phyloP scores from a whole-genome alignment of 2,797 vertebrate genomes.

The Melanogrammus aeglefinus region DNA sequence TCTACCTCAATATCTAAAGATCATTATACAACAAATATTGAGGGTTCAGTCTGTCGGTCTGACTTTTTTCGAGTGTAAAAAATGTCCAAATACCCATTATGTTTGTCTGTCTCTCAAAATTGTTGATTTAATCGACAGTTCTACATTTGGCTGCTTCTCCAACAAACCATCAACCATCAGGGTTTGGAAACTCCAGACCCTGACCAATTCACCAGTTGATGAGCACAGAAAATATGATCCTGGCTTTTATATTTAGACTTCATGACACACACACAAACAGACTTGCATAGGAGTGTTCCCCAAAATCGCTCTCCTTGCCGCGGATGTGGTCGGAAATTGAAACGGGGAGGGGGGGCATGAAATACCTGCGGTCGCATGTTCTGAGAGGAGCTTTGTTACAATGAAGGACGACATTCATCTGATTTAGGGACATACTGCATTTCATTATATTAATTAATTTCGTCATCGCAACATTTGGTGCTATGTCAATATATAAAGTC shows the following conservation, averaged over 20 bases:
- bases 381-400: not conserved
- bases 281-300: not conserved
- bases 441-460: no score
- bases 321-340: not conserved
- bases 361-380: not conserved
- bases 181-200: not conserved
- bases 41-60: not conserved
- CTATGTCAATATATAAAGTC: not conserved
- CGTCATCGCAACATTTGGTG: not conserved
- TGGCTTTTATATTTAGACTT: slow-evolving; percentile 5
- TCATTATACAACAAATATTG: not conserved
- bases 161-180: not conserved
- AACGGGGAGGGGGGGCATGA: not conserved
- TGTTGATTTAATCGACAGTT: not conserved
- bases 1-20: slow-evolving; percentile 6
- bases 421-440: not conserved
- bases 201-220: not conserved
- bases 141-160: not conserved
- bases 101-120: not conserved
- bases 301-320: not conserved
- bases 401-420: not conserved
- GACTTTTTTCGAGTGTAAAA: not conserved
- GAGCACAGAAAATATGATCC: not conserved
- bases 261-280: not conserved
- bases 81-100: not conserved